Evolutionary conservation across 2,888 invertebrate species (phyloP).

Genomic region (Orchestes rusci): DNA sequence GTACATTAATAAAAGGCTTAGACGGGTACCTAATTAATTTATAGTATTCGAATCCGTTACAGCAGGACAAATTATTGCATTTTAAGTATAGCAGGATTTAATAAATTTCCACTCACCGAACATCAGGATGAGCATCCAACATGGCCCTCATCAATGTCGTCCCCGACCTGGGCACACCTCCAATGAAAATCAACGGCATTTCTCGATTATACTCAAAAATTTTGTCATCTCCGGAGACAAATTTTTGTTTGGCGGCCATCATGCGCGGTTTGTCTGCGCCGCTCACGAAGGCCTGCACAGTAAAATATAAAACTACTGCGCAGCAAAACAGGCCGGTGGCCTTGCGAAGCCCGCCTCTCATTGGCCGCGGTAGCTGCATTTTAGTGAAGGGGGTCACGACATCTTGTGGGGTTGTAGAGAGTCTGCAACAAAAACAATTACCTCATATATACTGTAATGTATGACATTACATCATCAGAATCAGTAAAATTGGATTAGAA

Average conservation of each 20-base stretch:
- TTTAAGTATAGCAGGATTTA: too few species aligned
- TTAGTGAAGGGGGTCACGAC: conserved; percentile 22
- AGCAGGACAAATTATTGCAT: too few species aligned
- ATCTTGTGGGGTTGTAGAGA: conserved; percentile 7
- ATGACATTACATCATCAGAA: too few species aligned
- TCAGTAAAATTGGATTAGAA: too few species aligned
- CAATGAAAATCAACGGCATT: conserved; percentile 94
- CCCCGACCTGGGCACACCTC: conserved; percentile 95
- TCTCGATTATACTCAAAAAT: conserved; percentile 72
- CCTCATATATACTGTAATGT: too few species aligned
- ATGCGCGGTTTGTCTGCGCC: conserved; percentile 21
- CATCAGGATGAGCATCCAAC: conserved; percentile 95
- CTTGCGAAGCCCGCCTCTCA: conserved; percentile 29
- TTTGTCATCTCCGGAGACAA: conserved; percentile 52
- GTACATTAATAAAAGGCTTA: too few species aligned
- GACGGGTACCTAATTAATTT: too few species aligned
- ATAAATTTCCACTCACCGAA: conserved; percentile 59
- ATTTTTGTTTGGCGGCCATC: conserved; percentile 47
- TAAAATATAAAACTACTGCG: conserved; percentile 23
- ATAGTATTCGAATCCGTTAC: too few species aligned
- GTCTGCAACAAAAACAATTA: too few species aligned
- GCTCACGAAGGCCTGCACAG: conserved; percentile 20
- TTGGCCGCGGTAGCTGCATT: conserved; percentile 31
- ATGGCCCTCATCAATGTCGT: conserved; percentile 97
- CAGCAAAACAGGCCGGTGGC: conserved; percentile 24